phyloP scores from a whole-genome alignment of 2,888 invertebrate species.

The Ormia ochracea region DNA sequence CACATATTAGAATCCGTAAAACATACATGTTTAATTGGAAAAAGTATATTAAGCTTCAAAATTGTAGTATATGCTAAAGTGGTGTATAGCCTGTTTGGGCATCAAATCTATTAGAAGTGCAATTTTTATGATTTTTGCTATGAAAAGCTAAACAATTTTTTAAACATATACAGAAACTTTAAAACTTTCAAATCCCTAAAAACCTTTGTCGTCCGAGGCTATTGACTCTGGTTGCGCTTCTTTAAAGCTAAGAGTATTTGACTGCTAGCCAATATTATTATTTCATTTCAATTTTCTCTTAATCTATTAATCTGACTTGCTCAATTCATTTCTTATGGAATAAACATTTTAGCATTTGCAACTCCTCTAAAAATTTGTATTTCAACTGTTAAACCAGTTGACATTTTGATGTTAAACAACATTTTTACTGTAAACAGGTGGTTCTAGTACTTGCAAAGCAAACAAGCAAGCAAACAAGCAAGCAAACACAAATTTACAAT shows the following conservation, averaged over 20 bases:
- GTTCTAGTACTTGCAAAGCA: constrained; percentile 33
- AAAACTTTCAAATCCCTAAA: too few relatives aligned
- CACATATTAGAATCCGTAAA: too few relatives aligned
- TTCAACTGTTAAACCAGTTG: constrained; percentile 53
- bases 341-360: constrained; percentile 7
- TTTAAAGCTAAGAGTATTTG: background rate
- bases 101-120: too few relatives aligned
- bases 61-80: too few relatives aligned
- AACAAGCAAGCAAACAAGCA: background rate
- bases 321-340: background rate
- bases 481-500: background rate
- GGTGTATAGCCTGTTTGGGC: too few relatives aligned
- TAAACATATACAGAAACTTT: too few relatives aligned
- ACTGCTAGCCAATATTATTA: background rate
- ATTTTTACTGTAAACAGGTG: constrained; percentile 55
- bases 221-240: too few relatives aligned
- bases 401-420: constrained; percentile 61
- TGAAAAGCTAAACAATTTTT: too few relatives aligned
- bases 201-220: too few relatives aligned
- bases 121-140: too few relatives aligned
- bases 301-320: background rate
- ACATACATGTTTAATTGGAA: too few relatives aligned
- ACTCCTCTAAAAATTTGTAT: background rate
- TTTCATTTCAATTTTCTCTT: constrained; percentile 5
- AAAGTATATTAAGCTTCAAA: too few relatives aligned